A percentile compares a stretch with the other conserved stretches of the same genome.
These are phyloP conservation scores for Pungitius pungitius DNA, from an alignment of 2,113 vertebrate genomes.

Conservation along the genomic window DNA sequence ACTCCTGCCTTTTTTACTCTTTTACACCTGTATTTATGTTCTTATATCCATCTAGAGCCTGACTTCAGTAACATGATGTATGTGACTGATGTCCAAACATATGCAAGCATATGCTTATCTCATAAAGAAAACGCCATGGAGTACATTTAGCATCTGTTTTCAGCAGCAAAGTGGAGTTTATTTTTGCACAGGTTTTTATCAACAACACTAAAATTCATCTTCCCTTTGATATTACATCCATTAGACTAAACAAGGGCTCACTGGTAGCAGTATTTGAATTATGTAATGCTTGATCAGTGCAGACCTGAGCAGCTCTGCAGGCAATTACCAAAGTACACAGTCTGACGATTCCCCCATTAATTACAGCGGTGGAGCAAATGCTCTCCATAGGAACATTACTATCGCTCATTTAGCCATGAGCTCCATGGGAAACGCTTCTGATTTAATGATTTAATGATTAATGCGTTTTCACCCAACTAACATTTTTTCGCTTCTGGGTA, in stretches of 20 bases:
- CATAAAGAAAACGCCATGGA: neutral
- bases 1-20: neutral
- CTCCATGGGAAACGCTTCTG: constrained; percentile 44
- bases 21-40: neutral
- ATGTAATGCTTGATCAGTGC: constrained; percentile 64
- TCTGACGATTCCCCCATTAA: constrained; percentile 62
- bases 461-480: constrained; percentile 39
- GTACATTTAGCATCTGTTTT: neutral
- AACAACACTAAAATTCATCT: constrained; percentile 20
- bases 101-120: neutral
- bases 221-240: constrained; percentile 36
- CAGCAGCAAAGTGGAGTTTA: neutral
- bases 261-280: constrained; percentile 57
- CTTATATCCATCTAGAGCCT: neutral
- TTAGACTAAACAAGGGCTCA: constrained; percentile 39
- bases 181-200: neutral
- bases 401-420: constrained; percentile 59
- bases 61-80: neutral
- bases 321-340: constrained; percentile 66
- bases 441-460: too few relatives aligned
- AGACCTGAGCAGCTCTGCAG: constrained; percentile 47
- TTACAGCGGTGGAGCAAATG: constrained; percentile 45
- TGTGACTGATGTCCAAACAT: neutral
- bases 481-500: neutral
- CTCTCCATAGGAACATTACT: constrained; percentile 52